Conservation (phyloP, 2,888 invertebrate genomes). For the Tipula lateralis region DNA sequence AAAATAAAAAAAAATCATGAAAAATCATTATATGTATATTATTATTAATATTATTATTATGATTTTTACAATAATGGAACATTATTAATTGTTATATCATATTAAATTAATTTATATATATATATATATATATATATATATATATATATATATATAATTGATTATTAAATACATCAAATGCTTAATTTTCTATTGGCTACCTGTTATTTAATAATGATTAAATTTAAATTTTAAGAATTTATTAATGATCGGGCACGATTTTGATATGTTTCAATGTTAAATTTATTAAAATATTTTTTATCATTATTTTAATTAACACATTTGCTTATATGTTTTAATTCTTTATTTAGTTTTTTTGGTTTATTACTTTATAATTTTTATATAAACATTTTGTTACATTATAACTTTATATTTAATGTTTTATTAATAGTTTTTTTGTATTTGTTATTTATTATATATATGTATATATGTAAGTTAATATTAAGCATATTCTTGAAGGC, state of each 20-base stretch:
- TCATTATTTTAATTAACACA: constrained; percentile 36
- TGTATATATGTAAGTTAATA: no score
- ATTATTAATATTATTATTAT: background rate
- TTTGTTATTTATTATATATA: background rate
- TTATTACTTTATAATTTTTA: constrained; percentile 12
- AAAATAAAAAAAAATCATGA: background rate
- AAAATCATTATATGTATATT: background rate
- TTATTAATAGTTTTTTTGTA: constrained; percentile 7
- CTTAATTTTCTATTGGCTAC: background rate
- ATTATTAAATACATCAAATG: constrained; percentile 29
- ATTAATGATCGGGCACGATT: constrained; percentile 48
- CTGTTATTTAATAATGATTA: background rate
- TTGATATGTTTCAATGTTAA: constrained; percentile 49
- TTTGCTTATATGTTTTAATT: constrained; percentile 33
- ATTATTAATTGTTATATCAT: background rate
- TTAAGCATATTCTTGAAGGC: constrained; percentile 11
- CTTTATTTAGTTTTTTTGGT: constrained; percentile 30
- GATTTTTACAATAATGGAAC: background rate
- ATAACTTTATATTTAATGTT: background rate
- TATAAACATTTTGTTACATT: constrained; percentile 25
- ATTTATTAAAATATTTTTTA: constrained; percentile 31
- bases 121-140: background rate
- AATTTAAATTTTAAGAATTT: constrained; percentile 30
- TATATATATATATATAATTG: background rate
- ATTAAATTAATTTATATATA: background rate